Evolutionary conservation across 2,113 vertebrate genomes (phyloP), one percentile per base, ranked within the genome.

Genomic region (Chascanopsetta lugubris): DNA sequence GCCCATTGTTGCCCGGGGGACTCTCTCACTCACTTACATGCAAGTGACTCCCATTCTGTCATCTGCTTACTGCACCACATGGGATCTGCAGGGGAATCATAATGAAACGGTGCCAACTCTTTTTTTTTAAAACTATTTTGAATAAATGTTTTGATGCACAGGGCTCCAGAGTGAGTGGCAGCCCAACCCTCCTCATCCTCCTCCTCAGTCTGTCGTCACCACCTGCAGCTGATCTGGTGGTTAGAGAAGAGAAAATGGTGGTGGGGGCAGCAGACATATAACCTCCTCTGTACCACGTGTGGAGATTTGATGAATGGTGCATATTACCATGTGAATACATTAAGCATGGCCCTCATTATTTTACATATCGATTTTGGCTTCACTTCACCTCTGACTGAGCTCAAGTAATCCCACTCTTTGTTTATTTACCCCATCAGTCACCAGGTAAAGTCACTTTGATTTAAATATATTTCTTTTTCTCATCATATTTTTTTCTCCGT

Each of bases 321-420:
- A 53, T 51, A 69, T 77, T 72, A 61, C 75, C 62, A 36, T 85
- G 53, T 61, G 54, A 83, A 76, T 75, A 30, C 67, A 80, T 85
- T 76, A 81, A n/a, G 53, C 38, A 55, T 57, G 58, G 12, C 40
- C 43, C 47, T 65, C 45, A 29, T 75, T 79, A 51, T 72, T 77
- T 77, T 51, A 18, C 25, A 29, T 61, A 79, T 75, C 47, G 75
- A 83, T 78, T 84, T 78, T 58, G 62, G n/a, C 36, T 61, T 43
- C 24, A 17, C 24, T 54, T 61, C 24, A 72, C 55, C 40, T 38
- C 45, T 30, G 60, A 30, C 50, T 48, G 15, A 29, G 42, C 48
- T 61, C 11, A 46, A 65, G 26, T 73, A 46, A 64, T 69, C 22
- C 47, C 34, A 46, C 61, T 55, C 34, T 22, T 64, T 62, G n/a